Conservation (phyloP, 2,113 vertebrate genomes). For the Burhinus oedicnemus region DNA sequence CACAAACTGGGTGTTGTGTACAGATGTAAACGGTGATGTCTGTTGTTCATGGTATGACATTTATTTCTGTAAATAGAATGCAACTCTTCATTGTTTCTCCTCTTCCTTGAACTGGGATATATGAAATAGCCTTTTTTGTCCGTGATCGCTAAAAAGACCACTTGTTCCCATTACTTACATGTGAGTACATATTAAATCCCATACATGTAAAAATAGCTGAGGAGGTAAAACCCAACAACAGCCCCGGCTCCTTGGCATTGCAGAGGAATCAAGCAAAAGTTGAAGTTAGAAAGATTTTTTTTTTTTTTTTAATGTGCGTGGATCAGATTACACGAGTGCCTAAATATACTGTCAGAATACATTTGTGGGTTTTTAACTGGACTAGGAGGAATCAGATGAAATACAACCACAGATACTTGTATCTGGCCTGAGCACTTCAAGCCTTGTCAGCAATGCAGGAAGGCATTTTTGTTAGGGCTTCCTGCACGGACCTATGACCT, state of each 20-base stretch:
- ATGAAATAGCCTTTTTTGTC: background rate
- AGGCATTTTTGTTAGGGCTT: conserved; percentile 21
- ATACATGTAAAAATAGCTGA: background rate
- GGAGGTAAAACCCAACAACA: background rate
- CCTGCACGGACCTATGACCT: background rate
- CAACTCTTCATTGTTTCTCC: background rate
- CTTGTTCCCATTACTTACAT: background rate
- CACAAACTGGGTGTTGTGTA: background rate
- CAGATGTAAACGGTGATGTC: background rate
- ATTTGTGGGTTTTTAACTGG: conserved; percentile 22
- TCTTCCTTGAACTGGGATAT: background rate
- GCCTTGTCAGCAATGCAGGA: background rate
- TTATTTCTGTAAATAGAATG: background rate
- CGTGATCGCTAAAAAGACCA: background rate
- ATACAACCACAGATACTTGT: background rate
- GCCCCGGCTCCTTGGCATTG: background rate
- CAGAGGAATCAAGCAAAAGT: background rate
- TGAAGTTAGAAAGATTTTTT: background rate
- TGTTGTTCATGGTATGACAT: background rate
- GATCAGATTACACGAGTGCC: background rate
- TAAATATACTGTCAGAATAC: conserved; percentile 11
- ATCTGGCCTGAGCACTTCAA: background rate
- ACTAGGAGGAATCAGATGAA: background rate
- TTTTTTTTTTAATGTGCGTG: background rate
- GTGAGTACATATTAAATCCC: background rate